phyloP scores from a whole-genome alignment of 2,888 invertebrate genomes.

The Electrophaes corylata region DNA sequence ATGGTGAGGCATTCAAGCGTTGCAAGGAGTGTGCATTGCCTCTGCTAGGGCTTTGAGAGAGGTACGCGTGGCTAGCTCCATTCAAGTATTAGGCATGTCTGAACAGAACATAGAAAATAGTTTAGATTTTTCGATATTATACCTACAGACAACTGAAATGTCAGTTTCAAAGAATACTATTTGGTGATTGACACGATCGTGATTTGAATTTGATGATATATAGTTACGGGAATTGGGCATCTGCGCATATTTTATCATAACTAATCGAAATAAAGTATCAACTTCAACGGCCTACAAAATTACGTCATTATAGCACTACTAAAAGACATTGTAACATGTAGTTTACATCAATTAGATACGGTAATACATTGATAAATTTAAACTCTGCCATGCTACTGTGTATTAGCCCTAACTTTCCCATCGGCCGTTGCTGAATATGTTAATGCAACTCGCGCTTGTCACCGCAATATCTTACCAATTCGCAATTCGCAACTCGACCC shows the following conservation, averaged over 20 bases:
- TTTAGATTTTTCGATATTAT: not conserved
- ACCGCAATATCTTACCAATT: constrained; percentile 66
- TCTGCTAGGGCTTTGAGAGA: not conserved
- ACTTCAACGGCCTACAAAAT: not conserved
- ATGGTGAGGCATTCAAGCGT: constrained; percentile 3
- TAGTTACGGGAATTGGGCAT: too few species aligned
- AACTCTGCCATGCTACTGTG: constrained; percentile 1
- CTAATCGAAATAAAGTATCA: too few species aligned
- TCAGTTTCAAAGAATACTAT: too few species aligned
- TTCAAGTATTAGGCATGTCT: not conserved
- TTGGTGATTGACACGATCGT: too few species aligned
- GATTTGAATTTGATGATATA: not conserved
- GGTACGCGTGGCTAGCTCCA: not conserved
- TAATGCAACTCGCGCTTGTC: constrained; percentile 64
- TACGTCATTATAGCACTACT: too few species aligned
- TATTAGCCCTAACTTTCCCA: constrained; percentile 41
- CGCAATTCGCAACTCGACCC: constrained; percentile 57
- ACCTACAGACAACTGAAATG: not conserved
- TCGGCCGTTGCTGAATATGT: constrained; percentile 73
- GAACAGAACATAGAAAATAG: not conserved
- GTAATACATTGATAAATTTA: too few species aligned
- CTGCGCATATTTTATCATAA: too few species aligned
- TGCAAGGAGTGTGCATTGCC: constrained; percentile 4
- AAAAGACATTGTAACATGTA: too few species aligned
- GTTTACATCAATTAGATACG: too few species aligned